These are phyloP conservation scores for Trachemys scripta DNA, from an alignment of 2,113 vertebrate genomes.

Conservation along the genomic window DNA sequence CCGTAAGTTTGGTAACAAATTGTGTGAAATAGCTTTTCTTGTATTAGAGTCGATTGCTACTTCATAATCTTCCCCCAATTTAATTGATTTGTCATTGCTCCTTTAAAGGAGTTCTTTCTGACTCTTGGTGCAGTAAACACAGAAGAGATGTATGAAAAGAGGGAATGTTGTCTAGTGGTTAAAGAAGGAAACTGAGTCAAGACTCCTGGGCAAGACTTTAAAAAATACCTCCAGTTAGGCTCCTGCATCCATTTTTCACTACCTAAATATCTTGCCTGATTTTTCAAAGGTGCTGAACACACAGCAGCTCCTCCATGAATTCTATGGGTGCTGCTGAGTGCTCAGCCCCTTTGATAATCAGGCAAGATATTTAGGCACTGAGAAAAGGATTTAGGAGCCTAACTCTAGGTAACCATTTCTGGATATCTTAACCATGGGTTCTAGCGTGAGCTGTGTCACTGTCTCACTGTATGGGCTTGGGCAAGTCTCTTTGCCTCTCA, in stretches of 20 bases:
- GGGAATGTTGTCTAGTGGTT: neutral
- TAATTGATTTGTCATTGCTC: neutral
- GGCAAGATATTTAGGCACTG: neutral
- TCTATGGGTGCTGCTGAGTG: neutral
- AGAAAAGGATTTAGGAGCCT: neutral
- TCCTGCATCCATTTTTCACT: neutral
- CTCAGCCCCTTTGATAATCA: neutral
- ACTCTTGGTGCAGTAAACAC: neutral
- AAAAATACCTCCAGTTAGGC: neutral
- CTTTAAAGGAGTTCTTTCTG: neutral
- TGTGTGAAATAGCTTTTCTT: neutral
- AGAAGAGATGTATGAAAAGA: neutral
- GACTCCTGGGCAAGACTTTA: neutral
- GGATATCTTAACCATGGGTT: neutral
- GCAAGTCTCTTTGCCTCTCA: neutral
- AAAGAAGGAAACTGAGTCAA: neutral
- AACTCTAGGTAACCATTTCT: neutral
- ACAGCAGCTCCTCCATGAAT: neutral
- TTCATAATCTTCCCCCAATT: neutral
- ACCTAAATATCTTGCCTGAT: neutral
- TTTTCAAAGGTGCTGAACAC: neutral
- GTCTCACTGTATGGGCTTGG: neutral
- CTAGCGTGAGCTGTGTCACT: neutral
- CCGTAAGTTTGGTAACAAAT: neutral
- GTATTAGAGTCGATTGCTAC: neutral